These are phyloP conservation scores for Probaryconus sp. DNA, from an alignment of 1,140 invertebrate genomes.

Conservation along the genomic window DNA sequence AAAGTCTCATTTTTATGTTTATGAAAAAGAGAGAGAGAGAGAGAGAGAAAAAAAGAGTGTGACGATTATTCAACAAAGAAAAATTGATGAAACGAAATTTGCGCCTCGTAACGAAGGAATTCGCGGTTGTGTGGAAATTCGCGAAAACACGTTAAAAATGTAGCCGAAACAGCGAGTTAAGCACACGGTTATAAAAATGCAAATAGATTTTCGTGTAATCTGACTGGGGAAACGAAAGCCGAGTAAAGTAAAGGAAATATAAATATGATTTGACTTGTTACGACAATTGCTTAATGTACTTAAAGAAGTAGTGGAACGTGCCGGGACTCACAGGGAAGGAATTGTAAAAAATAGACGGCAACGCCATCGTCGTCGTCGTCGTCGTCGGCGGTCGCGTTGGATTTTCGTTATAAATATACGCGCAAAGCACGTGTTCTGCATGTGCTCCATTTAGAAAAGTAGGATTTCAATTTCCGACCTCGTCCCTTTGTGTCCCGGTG, in stretches of 20 bases:
- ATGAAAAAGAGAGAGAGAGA: too few species aligned
- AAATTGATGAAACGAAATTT: too few species aligned
- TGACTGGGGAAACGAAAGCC: conserved; percentile 4
- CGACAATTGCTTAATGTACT: conserved; percentile 45
- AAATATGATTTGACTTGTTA: conserved; percentile 48
- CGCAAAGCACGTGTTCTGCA: conserved; percentile 51
- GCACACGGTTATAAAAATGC: conserved; percentile 22
- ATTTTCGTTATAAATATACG: conserved; percentile 62
- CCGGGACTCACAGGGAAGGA: conserved; percentile 5
- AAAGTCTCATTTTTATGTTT: too few species aligned
- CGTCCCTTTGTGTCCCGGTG: conserved; percentile 29
- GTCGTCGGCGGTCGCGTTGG: conserved; percentile 3
- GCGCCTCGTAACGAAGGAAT: too few species aligned
- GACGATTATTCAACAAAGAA: too few species aligned
- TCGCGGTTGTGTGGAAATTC: too few species aligned
- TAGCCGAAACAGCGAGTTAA: too few species aligned
- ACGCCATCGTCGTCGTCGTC: too few species aligned
- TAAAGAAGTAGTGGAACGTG: conserved; percentile 37
- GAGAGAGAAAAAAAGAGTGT: too few species aligned
- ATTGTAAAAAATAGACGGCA: conserved; percentile 35
- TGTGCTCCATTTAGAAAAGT: conserved; percentile 49
- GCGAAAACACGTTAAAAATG: too few species aligned
- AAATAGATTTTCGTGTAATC: conserved; percentile 48
- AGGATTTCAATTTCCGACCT: conserved; percentile 55
- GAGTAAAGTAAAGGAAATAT: too few species aligned